Conservation (phyloP, 1,140 invertebrate species). For the Megathymus violae region DNA sequence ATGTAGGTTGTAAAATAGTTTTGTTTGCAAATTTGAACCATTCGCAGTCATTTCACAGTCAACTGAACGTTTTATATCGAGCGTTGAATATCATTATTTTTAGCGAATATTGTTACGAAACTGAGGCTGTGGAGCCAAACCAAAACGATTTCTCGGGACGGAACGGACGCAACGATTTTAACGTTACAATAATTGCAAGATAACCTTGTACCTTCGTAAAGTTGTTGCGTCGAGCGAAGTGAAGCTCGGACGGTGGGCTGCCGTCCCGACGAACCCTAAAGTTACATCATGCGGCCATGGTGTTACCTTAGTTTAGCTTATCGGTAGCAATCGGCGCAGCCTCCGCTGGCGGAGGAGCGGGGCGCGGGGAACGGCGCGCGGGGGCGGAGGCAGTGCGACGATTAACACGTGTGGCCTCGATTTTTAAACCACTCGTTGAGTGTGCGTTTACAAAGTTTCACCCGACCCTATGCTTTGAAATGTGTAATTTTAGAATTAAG, state of each 20-base stretch:
- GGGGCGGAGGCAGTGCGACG: too few species aligned
- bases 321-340: slow-evolving; percentile 47
- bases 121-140: slow-evolving; percentile 73
- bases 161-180: too few species aligned
- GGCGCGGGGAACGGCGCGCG: too few species aligned
- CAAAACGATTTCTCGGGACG: slow-evolving; percentile 59
- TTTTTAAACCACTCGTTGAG: slow-evolving; percentile 62
- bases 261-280: slow-evolving; percentile 53
- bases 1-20: slow-evolving; percentile 3
- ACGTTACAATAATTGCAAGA: too few species aligned
- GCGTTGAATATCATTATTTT: slow-evolving; percentile 42
- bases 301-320: slow-evolving; percentile 67
- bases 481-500: slow-evolving; percentile 71
- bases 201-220: too few species aligned
- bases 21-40: not conserved
- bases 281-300: slow-evolving; percentile 81
- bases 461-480: slow-evolving; percentile 77
- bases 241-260: slow-evolving; percentile 45
- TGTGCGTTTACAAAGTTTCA: slow-evolving; percentile 51
- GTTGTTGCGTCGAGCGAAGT: too few species aligned
- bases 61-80: not conserved
- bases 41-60: slow-evolving; percentile 11
- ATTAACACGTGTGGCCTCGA: slow-evolving; percentile 69
- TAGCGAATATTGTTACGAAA: slow-evolving; percentile 56
- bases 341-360: slow-evolving; percentile 34